Conservation (phyloP, 2,797 vertebrate species). For the Rhinoraja longicauda region DNA sequence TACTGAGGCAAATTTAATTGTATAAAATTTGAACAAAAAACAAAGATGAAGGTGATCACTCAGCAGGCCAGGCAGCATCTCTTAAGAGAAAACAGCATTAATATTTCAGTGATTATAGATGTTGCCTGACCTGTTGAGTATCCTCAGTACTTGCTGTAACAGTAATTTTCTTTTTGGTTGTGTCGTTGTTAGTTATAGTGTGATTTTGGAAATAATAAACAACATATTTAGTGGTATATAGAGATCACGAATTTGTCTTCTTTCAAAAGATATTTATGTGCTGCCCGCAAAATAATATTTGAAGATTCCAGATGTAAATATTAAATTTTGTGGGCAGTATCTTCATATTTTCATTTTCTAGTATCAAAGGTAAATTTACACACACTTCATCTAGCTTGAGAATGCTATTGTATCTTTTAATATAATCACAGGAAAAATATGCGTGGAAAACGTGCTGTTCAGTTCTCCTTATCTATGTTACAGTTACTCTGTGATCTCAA, state of each 20-base stretch:
- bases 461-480: background rate
- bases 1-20: background rate
- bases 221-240: background rate
- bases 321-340: background rate
- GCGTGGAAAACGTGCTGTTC: too few species aligned
- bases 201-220: background rate
- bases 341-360: background rate
- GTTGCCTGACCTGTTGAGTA: too few species aligned
- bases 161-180: background rate
- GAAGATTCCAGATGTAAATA: too few species aligned
- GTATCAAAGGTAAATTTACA: background rate
- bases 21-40: too few species aligned
- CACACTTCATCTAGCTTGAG: background rate
- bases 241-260: background rate
- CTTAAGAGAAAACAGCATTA: too few species aligned
- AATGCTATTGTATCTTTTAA: background rate
- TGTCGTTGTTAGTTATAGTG: background rate
- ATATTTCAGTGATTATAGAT: too few species aligned
- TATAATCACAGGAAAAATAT: background rate
- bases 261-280: background rate
- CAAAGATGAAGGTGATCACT: too few species aligned
- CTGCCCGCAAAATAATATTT: too few species aligned
- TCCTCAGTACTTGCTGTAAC: background rate
- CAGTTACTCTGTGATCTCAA: background rate
- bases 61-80: too few species aligned